Evolutionary conservation across 1,140 invertebrate species (phyloP), one percentile per base, ranked within the genome.

Genomic region (Phthorimaea operculella): DNA sequence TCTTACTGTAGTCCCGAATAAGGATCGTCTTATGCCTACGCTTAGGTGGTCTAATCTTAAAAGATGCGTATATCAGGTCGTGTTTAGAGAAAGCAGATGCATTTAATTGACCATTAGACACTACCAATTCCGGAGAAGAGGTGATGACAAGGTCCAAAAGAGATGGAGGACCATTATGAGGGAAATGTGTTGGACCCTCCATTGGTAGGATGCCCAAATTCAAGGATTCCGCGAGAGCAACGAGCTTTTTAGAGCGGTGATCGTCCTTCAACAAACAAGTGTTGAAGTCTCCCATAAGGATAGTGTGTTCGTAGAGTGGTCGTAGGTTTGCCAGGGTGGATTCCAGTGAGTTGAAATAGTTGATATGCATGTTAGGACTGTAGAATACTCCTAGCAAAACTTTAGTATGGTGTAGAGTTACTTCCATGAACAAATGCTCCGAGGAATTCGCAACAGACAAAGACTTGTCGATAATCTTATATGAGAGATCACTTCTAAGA

Each of bases 291-390:
- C 49, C 49, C 49, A 51, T 52, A 7, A 36, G n/a, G 10, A 39
- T 36, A 39, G 7, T 14, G 14, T 52, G 51, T 8, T 52, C 33
- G 12, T 34, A 52, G 21, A 12, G 33, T 1, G 51, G 33, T 4
- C 11, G 8, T 14, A 34, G 4, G 12, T 52, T 33, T 14, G 8
- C n/a, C 14, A 52, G 33, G 17, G 8, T 12, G 7, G 4, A 34
- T 6, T 52, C 28, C 12, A 52, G 34, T 34, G 33, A 12, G 11
- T 52, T 33, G 12, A 52, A 52, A 17, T 52, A 52, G n/a, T 52
- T 39, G 1, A 52, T 39, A 8, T 39, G n/a, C 4, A 33, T 17
- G 14, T 14, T n/a, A 10, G 34, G 51, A 33, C 51, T 52, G 15
- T 52, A 52, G 39, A 42, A 42, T n/a, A 42, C 39, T 42, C 39